Percentiles rank a stretch among this genome's conserved stretches.
Evolutionary conservation across 2,113 vertebrate species (phyloP).

Genomic region (Misgurnus anguillicaudatus): DNA sequence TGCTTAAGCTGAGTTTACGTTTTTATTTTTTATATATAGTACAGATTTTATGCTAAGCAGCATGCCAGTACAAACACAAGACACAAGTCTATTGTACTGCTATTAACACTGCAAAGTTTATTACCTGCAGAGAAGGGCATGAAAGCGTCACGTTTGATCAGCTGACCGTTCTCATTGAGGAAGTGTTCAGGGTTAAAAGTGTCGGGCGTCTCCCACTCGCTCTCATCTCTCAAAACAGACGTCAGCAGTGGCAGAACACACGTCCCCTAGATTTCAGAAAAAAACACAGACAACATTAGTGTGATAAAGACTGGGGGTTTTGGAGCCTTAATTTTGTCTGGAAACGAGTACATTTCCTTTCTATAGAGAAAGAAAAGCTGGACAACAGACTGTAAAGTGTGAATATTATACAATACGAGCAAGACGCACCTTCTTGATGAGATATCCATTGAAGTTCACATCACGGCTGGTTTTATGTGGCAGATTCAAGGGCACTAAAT

Average conservation of each 20-base stretch:
- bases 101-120: no score
- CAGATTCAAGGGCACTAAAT: conserved; percentile 40
- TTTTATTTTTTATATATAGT: no score
- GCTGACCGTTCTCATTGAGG: conserved; percentile 70
- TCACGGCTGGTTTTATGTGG: conserved; percentile 50
- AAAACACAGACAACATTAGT: no score
- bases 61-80: no score
- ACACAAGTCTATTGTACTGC: no score
- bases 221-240: conserved; percentile 68
- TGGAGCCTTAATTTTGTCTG: no score
- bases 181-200: conserved; percentile 74
- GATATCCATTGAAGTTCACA: conserved; percentile 53
- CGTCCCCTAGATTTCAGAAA: conserved; percentile 65
- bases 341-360: no score
- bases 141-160: conserved; percentile 72
- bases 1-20: no score
- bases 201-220: conserved; percentile 72
- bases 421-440: conserved; percentile 52
- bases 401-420: background rate
- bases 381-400: background rate
- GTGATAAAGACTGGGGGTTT: no score
- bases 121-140: conserved; percentile 76
- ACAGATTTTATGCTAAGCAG: no score
- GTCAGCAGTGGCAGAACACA: conserved; percentile 70
- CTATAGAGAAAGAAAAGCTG: no score